phyloP scores from a whole-genome alignment of 2,113 vertebrate species.

The Phylloscopus trochiloides region DNA sequence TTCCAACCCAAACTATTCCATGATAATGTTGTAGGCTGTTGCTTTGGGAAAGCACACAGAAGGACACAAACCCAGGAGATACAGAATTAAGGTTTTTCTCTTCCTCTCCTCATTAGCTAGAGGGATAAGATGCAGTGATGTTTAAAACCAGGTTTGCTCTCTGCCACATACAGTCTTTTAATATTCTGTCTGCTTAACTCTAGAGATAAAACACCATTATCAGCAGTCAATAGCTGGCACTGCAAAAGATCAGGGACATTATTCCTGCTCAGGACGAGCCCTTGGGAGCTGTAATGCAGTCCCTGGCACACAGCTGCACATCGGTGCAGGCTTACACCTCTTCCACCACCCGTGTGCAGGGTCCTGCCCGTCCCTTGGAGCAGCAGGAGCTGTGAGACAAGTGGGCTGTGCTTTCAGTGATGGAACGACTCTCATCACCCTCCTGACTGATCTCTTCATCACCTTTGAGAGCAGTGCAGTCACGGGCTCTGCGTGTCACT shows the following conservation, averaged over 20 bases:
- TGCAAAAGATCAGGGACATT: not conserved
- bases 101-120: not conserved
- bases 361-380: accelerated
- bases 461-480: accelerated
- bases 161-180: not conserved
- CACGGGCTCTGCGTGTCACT: not conserved
- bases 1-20: not conserved
- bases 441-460: not conserved
- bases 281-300: accelerated
- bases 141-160: not conserved
- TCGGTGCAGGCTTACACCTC: accelerated
- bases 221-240: not conserved
- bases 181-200: not conserved
- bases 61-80: not conserved
- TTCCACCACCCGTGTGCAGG: accelerated
- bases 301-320: not conserved
- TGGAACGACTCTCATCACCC: not conserved
- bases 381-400: not conserved
- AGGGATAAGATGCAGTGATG: not conserved
- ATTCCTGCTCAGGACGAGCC: not conserved
- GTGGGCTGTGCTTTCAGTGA: accelerated
- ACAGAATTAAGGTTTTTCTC: not conserved
- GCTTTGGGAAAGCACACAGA: not conserved
- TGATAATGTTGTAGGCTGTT: accelerated
- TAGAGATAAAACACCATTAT: not conserved